phyloP scores from a whole-genome alignment of 1,140 invertebrate genomes.

The Papilio xuthus region DNA sequence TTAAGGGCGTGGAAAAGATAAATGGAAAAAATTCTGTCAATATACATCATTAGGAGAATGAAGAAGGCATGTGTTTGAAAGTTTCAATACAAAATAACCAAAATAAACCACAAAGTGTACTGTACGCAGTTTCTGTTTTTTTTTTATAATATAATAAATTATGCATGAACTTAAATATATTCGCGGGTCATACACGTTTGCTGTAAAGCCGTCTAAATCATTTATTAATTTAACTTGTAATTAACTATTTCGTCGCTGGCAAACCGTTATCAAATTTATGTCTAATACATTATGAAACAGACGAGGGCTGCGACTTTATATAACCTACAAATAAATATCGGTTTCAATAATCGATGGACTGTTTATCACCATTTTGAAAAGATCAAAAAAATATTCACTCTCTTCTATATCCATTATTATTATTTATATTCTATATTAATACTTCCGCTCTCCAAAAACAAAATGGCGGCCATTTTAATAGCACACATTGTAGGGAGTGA shows the following conservation, averaged over 20 bases:
- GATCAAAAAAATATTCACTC: background rate
- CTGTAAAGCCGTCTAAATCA: background rate
- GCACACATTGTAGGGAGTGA: constrained; percentile 1
- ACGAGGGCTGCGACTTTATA: background rate
- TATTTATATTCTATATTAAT: background rate
- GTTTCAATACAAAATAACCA: background rate
- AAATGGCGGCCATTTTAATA: background rate
- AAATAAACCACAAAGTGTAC: background rate
- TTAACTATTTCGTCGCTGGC: constrained; percentile 13
- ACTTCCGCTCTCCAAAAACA: constrained; percentile 15
- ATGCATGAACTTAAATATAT: background rate
- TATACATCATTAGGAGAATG: background rate
- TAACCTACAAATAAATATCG: background rate
- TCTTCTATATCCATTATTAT: background rate
- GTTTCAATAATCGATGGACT: background rate
- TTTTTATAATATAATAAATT: background rate
- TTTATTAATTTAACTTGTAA: constrained; percentile 1
- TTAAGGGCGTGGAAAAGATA: constrained; percentile 34
- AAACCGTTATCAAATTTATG: background rate
- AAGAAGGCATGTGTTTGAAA: constrained; percentile 27
- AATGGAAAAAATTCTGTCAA: constrained; percentile 39
- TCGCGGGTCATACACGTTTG: background rate
- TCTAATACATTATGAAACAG: background rate
- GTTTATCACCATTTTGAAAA: background rate
- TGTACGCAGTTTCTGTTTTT: background rate